Percentiles rank a stretch among this genome's conserved stretches.
Conservation (phyloP, 2,888 invertebrate genomes). For the Luffia ferchaultella region DNA sequence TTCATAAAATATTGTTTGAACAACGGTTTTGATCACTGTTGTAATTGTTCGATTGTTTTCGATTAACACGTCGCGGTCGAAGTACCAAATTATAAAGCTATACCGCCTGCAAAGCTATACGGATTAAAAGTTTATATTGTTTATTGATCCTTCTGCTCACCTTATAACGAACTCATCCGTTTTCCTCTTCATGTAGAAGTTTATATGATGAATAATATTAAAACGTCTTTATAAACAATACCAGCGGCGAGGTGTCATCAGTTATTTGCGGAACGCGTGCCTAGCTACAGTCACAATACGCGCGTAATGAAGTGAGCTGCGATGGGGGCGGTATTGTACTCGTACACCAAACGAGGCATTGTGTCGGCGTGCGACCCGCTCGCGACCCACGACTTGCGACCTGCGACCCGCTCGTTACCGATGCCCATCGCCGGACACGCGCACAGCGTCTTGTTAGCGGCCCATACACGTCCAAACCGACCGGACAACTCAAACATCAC, state of each 20-base stretch:
- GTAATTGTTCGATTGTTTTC: not conserved
- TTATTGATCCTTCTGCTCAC: too few species aligned
- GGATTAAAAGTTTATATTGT: too few species aligned
- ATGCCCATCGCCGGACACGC: not conserved
- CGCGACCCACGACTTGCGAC: constrained; percentile 47
- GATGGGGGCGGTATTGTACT: constrained; percentile 55
- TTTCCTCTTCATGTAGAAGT: too few species aligned
- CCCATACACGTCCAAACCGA: not conserved
- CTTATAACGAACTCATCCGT: too few species aligned
- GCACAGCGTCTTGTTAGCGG: not conserved
- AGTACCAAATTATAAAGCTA: not conserved
- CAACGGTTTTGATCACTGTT: not conserved
- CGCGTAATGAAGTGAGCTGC: constrained; percentile 64
- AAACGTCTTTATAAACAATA: constrained; percentile 2
- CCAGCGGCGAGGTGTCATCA: constrained; percentile 40
- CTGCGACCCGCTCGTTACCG: constrained; percentile 3
- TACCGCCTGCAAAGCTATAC: not conserved
- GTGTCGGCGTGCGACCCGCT: constrained; percentile 21
- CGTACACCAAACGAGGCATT: constrained; percentile 58
- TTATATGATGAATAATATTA: not conserved
- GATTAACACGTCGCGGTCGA: not conserved
- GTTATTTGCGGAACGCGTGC: constrained; percentile 28
- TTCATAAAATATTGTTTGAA: constrained; percentile 25
- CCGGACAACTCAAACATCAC: not conserved
- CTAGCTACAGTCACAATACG: constrained; percentile 46